These are phyloP conservation scores for Dasypogon diadema DNA, from an alignment of 2,888 invertebrate genomes.

Conservation along the genomic window DNA sequence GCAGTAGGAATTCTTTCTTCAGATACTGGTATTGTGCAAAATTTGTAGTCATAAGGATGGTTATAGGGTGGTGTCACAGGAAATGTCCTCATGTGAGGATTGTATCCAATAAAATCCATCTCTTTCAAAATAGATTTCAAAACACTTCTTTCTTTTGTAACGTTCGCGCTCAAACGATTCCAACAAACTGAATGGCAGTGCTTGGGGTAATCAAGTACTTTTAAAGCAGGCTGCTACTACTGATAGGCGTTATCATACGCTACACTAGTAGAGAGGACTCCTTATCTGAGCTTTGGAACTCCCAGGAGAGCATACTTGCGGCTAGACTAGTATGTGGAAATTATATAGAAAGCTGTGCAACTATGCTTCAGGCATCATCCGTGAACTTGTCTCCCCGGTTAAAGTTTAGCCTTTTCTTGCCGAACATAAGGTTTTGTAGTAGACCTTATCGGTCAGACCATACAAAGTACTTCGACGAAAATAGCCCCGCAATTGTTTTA, in stretches of 20 bases:
- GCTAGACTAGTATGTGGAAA: background rate
- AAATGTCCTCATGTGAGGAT: slow-evolving; percentile 37
- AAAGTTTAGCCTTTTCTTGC: background rate
- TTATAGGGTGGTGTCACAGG: slow-evolving; percentile 54
- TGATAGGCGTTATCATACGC: slow-evolving; percentile 23
- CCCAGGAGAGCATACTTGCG: slow-evolving; percentile 32
- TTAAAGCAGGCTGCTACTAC: slow-evolving; percentile 31
- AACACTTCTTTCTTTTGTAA: background rate
- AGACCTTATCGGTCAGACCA: slow-evolving; percentile 35
- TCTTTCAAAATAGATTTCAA: background rate
- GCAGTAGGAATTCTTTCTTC: slow-evolving; percentile 32
- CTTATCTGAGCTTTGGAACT: slow-evolving; percentile 11
- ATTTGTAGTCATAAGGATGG: slow-evolving; percentile 52
- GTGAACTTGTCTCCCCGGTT: slow-evolving; percentile 30
- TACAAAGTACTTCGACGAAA: too few relatives aligned
- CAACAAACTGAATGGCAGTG: slow-evolving; percentile 34
- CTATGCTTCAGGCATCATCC: background rate
- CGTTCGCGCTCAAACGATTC: slow-evolving; percentile 17
- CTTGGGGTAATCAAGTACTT: slow-evolving; percentile 34
- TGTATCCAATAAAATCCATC: slow-evolving; percentile 52
- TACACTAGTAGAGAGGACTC: slow-evolving; percentile 8
- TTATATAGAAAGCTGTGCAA: slow-evolving; percentile 19
- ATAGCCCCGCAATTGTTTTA: too few relatives aligned
- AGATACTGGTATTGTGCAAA: slow-evolving; percentile 43
- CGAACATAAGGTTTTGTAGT: background rate